Conservation (phyloP, 2,113 vertebrate species). For the Malurus cyaneus region DNA sequence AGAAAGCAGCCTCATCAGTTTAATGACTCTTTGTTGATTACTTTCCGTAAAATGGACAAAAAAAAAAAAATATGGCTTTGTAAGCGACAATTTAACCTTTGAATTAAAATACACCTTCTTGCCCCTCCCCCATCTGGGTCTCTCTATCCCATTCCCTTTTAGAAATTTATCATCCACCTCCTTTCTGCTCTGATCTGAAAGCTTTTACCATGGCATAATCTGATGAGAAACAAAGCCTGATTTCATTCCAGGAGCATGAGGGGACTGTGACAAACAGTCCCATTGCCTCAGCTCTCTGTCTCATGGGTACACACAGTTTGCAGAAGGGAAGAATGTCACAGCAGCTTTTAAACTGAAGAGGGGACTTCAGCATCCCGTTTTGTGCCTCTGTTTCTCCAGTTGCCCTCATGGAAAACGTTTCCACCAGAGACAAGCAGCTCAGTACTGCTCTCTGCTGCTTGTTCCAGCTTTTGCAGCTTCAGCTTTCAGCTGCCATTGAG, state of each 20-base stretch:
- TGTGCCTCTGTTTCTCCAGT: neutral
- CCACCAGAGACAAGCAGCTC: neutral
- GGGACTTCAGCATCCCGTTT: neutral
- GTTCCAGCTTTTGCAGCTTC: neutral
- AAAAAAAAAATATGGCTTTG: neutral
- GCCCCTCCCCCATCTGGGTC: rapidly evolving
- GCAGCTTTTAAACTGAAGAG: neutral
- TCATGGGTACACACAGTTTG: rapidly evolving
- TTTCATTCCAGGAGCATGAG: neutral
- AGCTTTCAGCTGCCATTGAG: neutral
- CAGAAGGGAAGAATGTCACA: neutral
- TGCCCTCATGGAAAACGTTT: neutral
- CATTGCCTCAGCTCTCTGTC: neutral
- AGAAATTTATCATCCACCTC: neutral
- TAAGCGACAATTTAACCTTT: slow-evolving; percentile 14
- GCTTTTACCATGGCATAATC: neutral
- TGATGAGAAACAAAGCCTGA: neutral
- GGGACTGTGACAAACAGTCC: neutral
- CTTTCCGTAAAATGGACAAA: neutral
- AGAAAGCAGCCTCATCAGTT: slow-evolving; percentile 9
- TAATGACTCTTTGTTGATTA: neutral
- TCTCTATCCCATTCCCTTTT: neutral
- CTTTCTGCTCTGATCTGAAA: neutral
- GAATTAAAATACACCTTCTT: neutral
- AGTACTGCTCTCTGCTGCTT: slow-evolving; percentile 59